Evolutionary conservation across 2,888 invertebrate species (phyloP).

Genomic region (Megamerina dolium): DNA sequence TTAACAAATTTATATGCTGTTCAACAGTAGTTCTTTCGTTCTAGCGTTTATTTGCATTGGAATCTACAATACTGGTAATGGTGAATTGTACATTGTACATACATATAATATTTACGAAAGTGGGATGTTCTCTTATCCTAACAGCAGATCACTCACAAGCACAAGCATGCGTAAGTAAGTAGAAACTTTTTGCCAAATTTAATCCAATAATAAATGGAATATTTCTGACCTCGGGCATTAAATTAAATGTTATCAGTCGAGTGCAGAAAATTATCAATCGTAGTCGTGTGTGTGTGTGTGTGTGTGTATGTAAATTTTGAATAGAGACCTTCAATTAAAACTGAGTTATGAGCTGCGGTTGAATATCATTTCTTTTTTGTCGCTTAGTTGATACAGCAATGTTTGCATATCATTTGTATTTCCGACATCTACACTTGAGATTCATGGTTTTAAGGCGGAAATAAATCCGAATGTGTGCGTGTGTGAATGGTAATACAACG

Average conservation of each 20-base stretch:
- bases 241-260: constrained; percentile 51
- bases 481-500: too few relatives aligned
- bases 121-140: constrained; percentile 14
- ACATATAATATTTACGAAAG: neutral
- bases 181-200: constrained; percentile 46
- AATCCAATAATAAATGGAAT: constrained; percentile 52
- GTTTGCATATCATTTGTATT: constrained; percentile 10
- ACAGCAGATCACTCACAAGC: constrained; percentile 17
- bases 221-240: constrained; percentile 52
- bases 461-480: too few relatives aligned
- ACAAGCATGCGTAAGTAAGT: too few relatives aligned
- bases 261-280: constrained; percentile 49
- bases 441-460: too few relatives aligned
- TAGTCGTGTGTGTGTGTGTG: constrained; percentile 10
- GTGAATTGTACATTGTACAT: neutral
- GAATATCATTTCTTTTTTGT: too few relatives aligned
- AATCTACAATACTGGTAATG: too few relatives aligned
- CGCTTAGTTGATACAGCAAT: too few relatives aligned
- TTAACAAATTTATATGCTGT: constrained; percentile 16
- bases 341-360: constrained; percentile 24
- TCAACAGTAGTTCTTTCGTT: constrained; percentile 2
- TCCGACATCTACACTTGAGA: too few relatives aligned
- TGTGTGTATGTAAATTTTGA: neutral
- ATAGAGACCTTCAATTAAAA: constrained; percentile 24
- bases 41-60: neutral